These are phyloP conservation scores for Coenonympha glycerion DNA, from an alignment of 2,888 invertebrate genomes.

Conservation along the genomic window DNA sequence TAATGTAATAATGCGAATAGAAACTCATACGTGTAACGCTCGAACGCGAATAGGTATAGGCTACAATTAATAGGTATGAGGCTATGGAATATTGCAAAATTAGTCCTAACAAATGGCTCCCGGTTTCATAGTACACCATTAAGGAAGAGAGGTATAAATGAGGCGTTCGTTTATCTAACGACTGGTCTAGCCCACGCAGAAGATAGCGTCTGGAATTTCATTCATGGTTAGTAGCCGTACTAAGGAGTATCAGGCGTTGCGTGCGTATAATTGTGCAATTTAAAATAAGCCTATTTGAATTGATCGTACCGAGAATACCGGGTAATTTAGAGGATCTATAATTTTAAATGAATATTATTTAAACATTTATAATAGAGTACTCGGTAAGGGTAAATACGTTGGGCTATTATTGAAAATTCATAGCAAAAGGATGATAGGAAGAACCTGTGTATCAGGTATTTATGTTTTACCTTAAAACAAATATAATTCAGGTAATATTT, in stretches of 20 bases:
- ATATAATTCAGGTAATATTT: too few relatives aligned
- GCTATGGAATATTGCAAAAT: constrained; percentile 28
- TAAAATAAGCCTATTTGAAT: constrained; percentile 1
- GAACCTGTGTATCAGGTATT: too few relatives aligned
- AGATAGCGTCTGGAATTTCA: constrained; percentile 30
- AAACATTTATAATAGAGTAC: background rate
- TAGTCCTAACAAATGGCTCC: constrained; percentile 29
- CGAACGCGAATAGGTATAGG: background rate
- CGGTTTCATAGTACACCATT: constrained; percentile 35
- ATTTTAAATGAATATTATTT: background rate
- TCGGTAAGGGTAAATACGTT: too few relatives aligned
- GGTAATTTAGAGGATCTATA: background rate
- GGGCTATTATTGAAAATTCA: background rate
- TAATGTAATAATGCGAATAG: too few relatives aligned
- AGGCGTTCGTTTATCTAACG: constrained; percentile 36
- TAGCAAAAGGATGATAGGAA: too few relatives aligned
- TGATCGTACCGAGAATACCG: background rate
- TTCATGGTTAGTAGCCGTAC: constrained; percentile 28
- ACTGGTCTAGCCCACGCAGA: constrained; percentile 23
- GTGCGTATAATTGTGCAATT: constrained; percentile 5
- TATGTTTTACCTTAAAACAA: background rate
- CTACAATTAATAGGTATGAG: constrained; percentile 20
- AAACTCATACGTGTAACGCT: background rate
- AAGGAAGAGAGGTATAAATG: constrained; percentile 41
- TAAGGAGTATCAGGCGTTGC: background rate